A percentile compares a stretch with the other conserved stretches of the same genome.
phyloP scores from a whole-genome alignment of 2,888 invertebrate species.

The Eupithecia vulgata region DNA sequence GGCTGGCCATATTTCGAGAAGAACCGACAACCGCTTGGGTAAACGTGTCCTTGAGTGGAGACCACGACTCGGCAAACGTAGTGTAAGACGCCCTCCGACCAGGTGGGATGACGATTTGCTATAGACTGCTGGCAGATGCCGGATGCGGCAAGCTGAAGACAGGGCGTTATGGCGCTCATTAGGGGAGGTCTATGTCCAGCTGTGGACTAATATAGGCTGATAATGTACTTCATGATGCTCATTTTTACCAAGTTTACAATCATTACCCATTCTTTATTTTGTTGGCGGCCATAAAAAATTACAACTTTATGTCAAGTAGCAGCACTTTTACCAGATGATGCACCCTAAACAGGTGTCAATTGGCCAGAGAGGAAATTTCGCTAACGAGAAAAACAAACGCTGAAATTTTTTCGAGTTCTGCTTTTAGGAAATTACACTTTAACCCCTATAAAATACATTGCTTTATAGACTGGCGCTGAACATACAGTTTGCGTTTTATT shows the following conservation, averaged over 20 bases:
- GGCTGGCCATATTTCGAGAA: too few species aligned
- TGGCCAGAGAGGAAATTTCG: constrained; percentile 3
- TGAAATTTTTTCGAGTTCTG: neutral
- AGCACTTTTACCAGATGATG: neutral
- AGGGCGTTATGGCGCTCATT: too few species aligned
- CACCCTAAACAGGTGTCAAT: constrained; percentile 14
- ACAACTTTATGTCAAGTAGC: neutral
- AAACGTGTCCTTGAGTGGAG: too few species aligned
- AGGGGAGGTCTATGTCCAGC: too few species aligned
- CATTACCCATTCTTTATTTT: neutral
- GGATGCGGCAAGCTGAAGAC: too few species aligned
- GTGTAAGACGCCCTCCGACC: too few species aligned
- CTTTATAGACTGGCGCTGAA: neutral
- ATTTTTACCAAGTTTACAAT: neutral
- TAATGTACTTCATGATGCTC: neutral
- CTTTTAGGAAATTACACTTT: constrained; percentile 3
- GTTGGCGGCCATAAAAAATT: neutral
- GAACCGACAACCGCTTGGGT: too few species aligned
- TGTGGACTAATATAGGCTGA: too few species aligned
- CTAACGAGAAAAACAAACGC: constrained; percentile 27
- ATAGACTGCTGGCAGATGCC: too few species aligned
- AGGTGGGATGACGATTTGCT: too few species aligned
- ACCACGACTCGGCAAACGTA: too few species aligned
- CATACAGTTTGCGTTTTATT: neutral
- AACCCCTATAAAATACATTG: constrained; percentile 7